phyloP scores from a whole-genome alignment of 2,888 invertebrate genomes.

The Drosophila ustulata region DNA sequence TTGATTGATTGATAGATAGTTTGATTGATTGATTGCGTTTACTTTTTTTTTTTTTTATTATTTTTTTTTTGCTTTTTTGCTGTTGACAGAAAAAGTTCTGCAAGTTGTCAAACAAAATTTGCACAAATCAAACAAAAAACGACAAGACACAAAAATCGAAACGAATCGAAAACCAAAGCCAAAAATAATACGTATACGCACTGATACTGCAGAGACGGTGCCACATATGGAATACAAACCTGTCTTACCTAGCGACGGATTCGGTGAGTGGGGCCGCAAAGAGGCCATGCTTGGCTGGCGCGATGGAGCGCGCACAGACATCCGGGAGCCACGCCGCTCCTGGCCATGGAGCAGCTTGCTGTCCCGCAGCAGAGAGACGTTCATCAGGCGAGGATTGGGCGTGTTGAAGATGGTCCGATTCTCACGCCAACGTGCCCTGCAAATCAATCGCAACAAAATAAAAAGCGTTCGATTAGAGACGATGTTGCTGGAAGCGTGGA shows the following conservation, averaged over 20 bases:
- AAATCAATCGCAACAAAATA: conserved; percentile 1
- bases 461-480: conserved; percentile 29
- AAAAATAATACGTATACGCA: conserved; percentile 42
- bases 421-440: conserved; percentile 95
- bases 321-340: conserved; percentile 92
- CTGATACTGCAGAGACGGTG: conserved; percentile 40
- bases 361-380: conserved; percentile 93
- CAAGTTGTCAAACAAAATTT: conserved; percentile 53
- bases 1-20: conserved; percentile 48
- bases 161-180: conserved; percentile 29
- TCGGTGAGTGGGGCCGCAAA: conserved; percentile 90
- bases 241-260: conserved; percentile 86
- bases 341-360: conserved; percentile 91
- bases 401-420: conserved; percentile 97
- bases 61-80: conserved; percentile 20
- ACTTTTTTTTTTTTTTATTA: background rate
- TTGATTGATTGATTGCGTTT: conserved; percentile 48
- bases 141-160: conserved; percentile 33
- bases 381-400: conserved; percentile 96
- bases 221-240: conserved; percentile 84
- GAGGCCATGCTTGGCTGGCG: conserved; percentile 95
- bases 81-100: conserved; percentile 59
- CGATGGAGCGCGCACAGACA: conserved; percentile 92
- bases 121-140: conserved; percentile 51
- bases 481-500: background rate